These are phyloP conservation scores for Spea hammondii DNA, from an alignment of 2,797 vertebrate genomes.

Conservation along the genomic window DNA sequence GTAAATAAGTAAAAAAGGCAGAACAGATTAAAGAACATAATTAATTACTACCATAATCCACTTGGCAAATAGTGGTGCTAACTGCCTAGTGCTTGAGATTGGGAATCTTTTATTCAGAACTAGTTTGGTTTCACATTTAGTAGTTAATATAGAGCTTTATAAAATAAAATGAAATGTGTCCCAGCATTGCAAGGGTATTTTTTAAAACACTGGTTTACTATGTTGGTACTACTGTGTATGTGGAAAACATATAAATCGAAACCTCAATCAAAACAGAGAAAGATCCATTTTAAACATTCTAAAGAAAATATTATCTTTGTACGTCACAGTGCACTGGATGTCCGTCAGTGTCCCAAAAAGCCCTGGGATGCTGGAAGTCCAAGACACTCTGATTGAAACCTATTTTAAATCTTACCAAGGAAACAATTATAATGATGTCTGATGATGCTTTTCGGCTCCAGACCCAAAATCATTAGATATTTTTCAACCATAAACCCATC, in stretches of 20 bases:
- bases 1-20: too few species aligned
- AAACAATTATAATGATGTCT: conserved; percentile 65
- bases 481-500: conserved; percentile 57
- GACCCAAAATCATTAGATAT: conserved; percentile 59
- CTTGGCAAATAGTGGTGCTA: too few species aligned
- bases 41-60: too few species aligned
- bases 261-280: not conserved
- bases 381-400: conserved; percentile 59
- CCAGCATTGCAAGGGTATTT: too few species aligned
- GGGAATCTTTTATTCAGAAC: too few species aligned
- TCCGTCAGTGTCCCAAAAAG: conserved; percentile 54
- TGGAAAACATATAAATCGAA: not conserved
- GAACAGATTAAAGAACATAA: too few species aligned
- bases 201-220: too few species aligned
- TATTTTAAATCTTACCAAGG: conserved; percentile 64
- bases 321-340: conserved; percentile 63
- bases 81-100: too few species aligned
- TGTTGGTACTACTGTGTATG: not conserved
- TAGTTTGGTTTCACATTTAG: too few species aligned
- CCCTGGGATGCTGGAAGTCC: conserved; percentile 57
- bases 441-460: conserved; percentile 65
- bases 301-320: conserved; percentile 59
- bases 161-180: too few species aligned
- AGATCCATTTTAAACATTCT: conserved; percentile 19
- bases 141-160: too few species aligned